Evolutionary conservation across 1,140 invertebrate species (phyloP).

Genomic region (Brachystomella parvula): DNA sequence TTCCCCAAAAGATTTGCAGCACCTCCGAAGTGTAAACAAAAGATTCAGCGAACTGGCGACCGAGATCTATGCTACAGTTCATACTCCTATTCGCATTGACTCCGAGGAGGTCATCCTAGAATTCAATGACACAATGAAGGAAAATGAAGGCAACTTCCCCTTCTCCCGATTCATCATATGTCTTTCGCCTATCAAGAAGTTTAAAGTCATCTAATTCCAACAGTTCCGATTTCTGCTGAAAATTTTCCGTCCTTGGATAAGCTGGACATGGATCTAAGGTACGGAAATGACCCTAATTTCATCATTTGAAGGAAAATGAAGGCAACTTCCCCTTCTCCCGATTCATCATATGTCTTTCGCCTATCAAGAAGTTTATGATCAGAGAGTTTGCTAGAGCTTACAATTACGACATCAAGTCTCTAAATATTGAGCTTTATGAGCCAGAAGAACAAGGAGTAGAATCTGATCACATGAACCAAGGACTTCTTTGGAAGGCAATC

Average conservation of each 20-base stretch:
- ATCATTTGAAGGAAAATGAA: neutral
- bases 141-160: neutral
- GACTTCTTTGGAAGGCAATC: neutral
- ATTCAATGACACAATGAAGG: neutral
- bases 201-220: neutral
- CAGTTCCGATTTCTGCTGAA: neutral
- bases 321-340: neutral
- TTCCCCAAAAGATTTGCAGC: neutral
- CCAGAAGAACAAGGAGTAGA: too few relatives aligned
- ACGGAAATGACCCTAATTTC: neutral
- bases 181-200: neutral
- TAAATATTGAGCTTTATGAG: too few relatives aligned
- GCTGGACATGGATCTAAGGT: neutral
- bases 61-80: neutral
- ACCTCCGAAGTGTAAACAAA: neutral
- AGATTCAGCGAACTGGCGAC: neutral
- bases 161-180: neutral
- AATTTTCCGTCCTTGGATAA: neutral
- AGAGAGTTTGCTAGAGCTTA: too few relatives aligned
- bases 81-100: neutral
- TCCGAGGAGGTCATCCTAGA: neutral
- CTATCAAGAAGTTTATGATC: neutral
- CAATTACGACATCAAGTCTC: too few relatives aligned
- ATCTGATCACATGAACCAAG: too few relatives aligned
- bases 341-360: neutral